A percentile compares a stretch with the other conserved stretches of the same genome.
These are phyloP conservation scores for Phrynocephalus vlangalii DNA, from an alignment of 2,797 vertebrate species.

Conservation along the genomic window DNA sequence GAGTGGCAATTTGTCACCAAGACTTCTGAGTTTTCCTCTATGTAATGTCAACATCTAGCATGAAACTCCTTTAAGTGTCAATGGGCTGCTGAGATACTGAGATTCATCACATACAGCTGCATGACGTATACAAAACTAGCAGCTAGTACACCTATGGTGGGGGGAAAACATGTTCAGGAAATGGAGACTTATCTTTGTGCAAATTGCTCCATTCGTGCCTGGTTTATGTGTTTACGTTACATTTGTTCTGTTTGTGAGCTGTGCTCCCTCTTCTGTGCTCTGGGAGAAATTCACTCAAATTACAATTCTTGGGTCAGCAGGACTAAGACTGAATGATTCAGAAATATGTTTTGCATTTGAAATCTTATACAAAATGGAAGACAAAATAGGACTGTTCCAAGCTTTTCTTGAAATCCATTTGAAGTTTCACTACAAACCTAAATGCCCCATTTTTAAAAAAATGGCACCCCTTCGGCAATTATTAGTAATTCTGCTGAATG, in stretches of 20 bases:
- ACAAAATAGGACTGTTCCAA: constrained; percentile 51
- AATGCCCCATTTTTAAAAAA: constrained; percentile 32
- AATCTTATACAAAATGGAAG: constrained; percentile 54
- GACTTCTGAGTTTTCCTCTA: too few species aligned
- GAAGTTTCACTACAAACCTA: constrained; percentile 62
- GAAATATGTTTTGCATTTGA: background rate
- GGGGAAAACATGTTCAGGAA: background rate
- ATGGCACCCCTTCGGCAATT: constrained; percentile 23
- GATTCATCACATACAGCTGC: background rate
- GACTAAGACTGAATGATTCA: background rate
- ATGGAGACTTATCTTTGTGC: background rate
- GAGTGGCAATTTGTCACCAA: too few species aligned
- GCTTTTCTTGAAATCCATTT: constrained; percentile 58
- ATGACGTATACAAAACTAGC: background rate
- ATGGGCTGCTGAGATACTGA: background rate
- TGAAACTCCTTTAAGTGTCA: background rate
- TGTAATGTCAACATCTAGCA: too few species aligned
- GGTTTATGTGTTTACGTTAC: background rate
- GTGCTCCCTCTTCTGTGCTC: background rate
- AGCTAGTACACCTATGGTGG: background rate
- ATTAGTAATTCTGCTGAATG: constrained; percentile 60
- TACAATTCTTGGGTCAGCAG: background rate
- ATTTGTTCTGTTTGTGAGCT: background rate
- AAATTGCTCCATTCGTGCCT: background rate
- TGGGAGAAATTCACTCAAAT: background rate